Evolutionary conservation across 2,797 vertebrate genomes (phyloP).

Genomic region (Gobio occitaniae): DNA sequence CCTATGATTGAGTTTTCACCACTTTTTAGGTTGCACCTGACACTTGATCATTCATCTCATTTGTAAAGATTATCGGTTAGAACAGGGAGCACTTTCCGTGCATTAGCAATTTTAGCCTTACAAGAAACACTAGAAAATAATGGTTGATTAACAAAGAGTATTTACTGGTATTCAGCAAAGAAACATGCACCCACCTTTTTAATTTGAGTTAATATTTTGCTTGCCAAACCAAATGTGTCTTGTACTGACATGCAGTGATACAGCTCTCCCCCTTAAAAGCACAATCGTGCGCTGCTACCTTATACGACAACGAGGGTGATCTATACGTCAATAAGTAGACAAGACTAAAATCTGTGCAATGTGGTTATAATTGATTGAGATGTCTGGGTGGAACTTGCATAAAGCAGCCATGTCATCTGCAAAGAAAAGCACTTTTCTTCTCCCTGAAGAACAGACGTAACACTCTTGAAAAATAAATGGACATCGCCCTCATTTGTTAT

Average conservation of each 20-base stretch:
- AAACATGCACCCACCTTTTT: constrained; percentile 65
- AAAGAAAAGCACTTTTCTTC: constrained; percentile 85
- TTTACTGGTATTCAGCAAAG: constrained; percentile 61
- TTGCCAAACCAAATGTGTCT: constrained; percentile 64
- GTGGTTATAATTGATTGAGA: constrained; percentile 93
- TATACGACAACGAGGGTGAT: constrained; percentile 81
- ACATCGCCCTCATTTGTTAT: constrained; percentile 79
- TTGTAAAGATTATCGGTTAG: constrained; percentile 96
- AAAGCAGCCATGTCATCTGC: constrained; percentile 84
- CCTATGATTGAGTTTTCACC: constrained; percentile 95
- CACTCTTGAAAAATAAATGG: constrained; percentile 81
- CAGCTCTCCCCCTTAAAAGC: constrained; percentile 76
- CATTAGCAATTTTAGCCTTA: constrained; percentile 79
- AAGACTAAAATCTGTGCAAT: constrained; percentile 87
- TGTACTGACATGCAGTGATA: constrained; percentile 68
- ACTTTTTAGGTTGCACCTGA: constrained; percentile 97
- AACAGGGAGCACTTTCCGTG: constrained; percentile 80
- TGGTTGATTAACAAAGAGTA: constrained; percentile 66
- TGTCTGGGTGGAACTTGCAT: constrained; percentile 84
- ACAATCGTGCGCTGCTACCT: constrained; percentile 78
- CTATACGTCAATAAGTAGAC: constrained; percentile 85
- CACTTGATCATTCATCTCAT: constrained; percentile 95
- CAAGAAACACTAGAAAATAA: constrained; percentile 72
- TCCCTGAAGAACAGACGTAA: constrained; percentile 81
- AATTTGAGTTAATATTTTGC: constrained; percentile 67